Base-by-base conservation (phyloP, 2,888 invertebrate species). In the Phaedon cochleariae region DNA sequence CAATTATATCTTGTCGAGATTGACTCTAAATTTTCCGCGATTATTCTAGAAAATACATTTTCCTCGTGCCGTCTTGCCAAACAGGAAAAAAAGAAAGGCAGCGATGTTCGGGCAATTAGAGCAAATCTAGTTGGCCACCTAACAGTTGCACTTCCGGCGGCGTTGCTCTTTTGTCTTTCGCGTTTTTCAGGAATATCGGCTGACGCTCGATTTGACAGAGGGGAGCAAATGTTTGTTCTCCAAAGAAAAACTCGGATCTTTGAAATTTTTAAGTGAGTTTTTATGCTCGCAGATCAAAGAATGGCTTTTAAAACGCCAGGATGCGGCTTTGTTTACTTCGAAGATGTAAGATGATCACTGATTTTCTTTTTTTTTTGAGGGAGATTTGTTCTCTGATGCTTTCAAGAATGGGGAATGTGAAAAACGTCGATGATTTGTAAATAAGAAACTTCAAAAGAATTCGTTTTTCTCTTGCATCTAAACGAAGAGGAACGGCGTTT, bases 1-100 rank as follows among this genome's bases (percentile, higher is more conserved):
- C 69, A 74, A 73, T 73, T 73, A 68, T 64, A 67, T 64, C 59
- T 46, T 58, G 41, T 22, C 48, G 69, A 62, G 65, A 65, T 65
- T 66, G 65, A 57, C 67, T 67, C 65, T 63, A 72, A 70, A 71
- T 69, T 68, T 65, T 70, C 68, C 51, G 52, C 46, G 15, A 48
- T 60, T 53, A 34, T 59, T 54, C 46, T 29, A 51, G 46, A 51
- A 54, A 64, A 62, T 64, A 49, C 59, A 49, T 61, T 57, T 51
- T 26, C 49, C 48, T 59, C 49, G 46, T 41, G 49, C 48, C 34
- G 15, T 18, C 17, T 22, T 21, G 15, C 22, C 17, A n/a, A 18
- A 45, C 17, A 41, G 2, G 15, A 10, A 31, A 45, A 57, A 57
- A 20, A 34, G 1, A 41, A 41, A 15, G 34, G 34, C 22, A 18